A percentile compares a stretch with the other conserved stretches of the same genome.
phyloP scores from a whole-genome alignment of 1,140 invertebrate species.

The Chlorops oryzae region DNA sequence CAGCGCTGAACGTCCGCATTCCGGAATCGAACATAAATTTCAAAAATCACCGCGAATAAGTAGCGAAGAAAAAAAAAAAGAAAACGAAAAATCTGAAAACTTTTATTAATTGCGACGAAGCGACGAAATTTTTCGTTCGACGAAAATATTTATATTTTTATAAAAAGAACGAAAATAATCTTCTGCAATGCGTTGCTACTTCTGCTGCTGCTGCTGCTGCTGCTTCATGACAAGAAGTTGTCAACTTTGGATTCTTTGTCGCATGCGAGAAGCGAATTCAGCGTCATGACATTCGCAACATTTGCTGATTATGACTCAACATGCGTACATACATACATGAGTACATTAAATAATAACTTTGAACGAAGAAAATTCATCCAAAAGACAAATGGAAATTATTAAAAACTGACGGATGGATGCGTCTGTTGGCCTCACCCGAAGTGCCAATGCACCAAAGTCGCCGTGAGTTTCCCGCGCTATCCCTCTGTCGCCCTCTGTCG shows the following conservation, averaged over 20 bases:
- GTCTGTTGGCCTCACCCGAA: neutral
- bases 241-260: too few species aligned
- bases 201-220: too few species aligned
- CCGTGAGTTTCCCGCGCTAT: too few species aligned
- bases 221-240: conserved; percentile 12
- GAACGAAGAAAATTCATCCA: conserved; percentile 5
- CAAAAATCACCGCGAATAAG: conserved; percentile 7
- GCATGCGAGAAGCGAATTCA: too few species aligned
- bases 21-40: conserved; percentile 12
- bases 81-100: neutral
- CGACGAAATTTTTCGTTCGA: conserved; percentile 1
- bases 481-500: too few species aligned
- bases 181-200: too few species aligned
- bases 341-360: neutral
- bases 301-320: too few species aligned
- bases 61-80: too few species aligned
- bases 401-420: conserved; percentile 16
- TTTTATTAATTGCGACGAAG: conserved; percentile 11
- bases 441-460: too few species aligned
- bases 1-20: conserved; percentile 6
- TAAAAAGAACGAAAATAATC: too few species aligned
- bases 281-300: too few species aligned
- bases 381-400: conserved; percentile 16
- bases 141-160: conserved; percentile 5
- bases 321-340: neutral